phyloP scores from a whole-genome alignment of 2,888 invertebrate genomes.

The Rhagophthalmus giganteus region DNA sequence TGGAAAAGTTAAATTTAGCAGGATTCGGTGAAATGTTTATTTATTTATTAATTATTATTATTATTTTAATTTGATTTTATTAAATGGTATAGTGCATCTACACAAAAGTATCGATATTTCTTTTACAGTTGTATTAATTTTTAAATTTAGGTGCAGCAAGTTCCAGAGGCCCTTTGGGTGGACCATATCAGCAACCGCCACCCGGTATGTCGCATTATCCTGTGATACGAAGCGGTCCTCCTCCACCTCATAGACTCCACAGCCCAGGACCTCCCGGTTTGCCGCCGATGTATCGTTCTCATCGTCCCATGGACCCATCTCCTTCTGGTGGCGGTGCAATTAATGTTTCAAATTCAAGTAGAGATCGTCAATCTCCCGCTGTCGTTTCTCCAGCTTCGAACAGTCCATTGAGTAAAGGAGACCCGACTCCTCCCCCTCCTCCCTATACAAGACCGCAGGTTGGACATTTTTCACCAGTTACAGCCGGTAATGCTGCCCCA shows the following conservation, averaged over 20 bases:
- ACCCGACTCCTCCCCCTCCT: conserved; percentile 41
- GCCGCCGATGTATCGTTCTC: conserved; percentile 56
- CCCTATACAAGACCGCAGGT: conserved; percentile 52
- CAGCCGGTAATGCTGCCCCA: conserved; percentile 28
- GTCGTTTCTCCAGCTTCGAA: conserved; percentile 53
- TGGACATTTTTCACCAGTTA: conserved; percentile 44
- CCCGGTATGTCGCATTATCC: conserved; percentile 44
- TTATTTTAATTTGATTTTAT: neutral
- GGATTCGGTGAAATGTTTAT: too few relatives aligned
- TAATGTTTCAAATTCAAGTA: conserved; percentile 43
- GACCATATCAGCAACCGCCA: conserved; percentile 42
- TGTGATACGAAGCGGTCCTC: conserved; percentile 41
- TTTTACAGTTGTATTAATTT: too few relatives aligned
- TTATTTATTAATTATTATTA: neutral
- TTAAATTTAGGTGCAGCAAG: conserved; percentile 37
- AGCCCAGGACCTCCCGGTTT: conserved; percentile 37
- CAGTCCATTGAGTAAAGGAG: conserved; percentile 47
- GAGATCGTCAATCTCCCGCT: conserved; percentile 46
- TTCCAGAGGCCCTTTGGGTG: conserved; percentile 36
- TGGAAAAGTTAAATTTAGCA: too few relatives aligned
- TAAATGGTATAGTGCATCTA: neutral
- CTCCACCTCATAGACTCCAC: conserved; percentile 35
- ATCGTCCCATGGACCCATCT: conserved; percentile 59
- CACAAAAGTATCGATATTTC: too few relatives aligned
- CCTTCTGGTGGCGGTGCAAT: conserved; percentile 61